phyloP scores from a whole-genome alignment of 2,113 vertebrate species.

The Delphinapterus leucas region DNA sequence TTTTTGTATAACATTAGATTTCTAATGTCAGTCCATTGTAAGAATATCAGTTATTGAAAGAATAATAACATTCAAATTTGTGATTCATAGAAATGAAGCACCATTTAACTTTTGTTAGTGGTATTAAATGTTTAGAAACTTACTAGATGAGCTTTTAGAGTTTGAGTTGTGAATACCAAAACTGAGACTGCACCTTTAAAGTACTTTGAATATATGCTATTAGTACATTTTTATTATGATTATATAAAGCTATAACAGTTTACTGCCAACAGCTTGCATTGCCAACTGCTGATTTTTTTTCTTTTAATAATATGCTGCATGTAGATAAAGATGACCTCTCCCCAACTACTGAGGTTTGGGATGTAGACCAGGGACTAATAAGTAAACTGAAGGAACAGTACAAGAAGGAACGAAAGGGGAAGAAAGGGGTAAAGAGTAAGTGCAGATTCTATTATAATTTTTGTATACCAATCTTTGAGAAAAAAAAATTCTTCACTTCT shows the following conservation, averaged over 20 bases:
- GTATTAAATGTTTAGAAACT: conserved; percentile 72
- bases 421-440: conserved; percentile 91
- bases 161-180: conserved; percentile 73
- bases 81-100: conserved; percentile 66
- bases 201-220: conserved; percentile 75
- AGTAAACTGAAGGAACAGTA: conserved; percentile 92
- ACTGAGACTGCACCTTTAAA: conserved; percentile 85
- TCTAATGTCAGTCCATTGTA: conserved; percentile 66
- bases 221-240: conserved; percentile 78
- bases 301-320: conserved; percentile 90
- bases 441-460: conserved; percentile 85
- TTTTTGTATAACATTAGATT: conserved; percentile 60
- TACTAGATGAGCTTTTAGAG: conserved; percentile 52
- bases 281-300: conserved; percentile 87
- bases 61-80: conserved; percentile 69
- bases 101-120: conserved; percentile 67
- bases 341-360: conserved; percentile 90
- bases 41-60: conserved; percentile 46
- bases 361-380: conserved; percentile 91
- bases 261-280: conserved; percentile 83
- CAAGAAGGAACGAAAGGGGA: conserved; percentile 91
- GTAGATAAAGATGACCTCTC: conserved; percentile 92
- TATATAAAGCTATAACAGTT: conserved; percentile 80
- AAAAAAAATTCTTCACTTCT: conserved; percentile 57
- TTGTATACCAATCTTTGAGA: conserved; percentile 72